Conservation (phyloP, 1,140 invertebrate genomes). For the Streblospio benedicti region DNA sequence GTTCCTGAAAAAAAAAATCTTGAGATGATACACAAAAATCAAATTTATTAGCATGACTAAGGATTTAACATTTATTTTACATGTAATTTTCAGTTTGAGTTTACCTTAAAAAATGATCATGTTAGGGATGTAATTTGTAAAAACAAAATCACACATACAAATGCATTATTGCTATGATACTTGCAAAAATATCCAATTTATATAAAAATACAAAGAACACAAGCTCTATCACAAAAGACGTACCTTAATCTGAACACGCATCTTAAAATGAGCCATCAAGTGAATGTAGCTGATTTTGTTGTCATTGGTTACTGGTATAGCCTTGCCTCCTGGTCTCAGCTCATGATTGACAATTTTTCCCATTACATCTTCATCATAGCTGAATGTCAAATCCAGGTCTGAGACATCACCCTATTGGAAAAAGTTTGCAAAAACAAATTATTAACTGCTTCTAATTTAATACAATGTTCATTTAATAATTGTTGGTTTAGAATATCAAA, state of each 20-base stretch:
- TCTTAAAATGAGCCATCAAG: conserved; percentile 94
- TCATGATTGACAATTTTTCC: conserved; percentile 56
- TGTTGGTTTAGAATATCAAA: too few relatives aligned
- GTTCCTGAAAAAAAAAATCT: too few relatives aligned
- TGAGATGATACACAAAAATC: conserved; percentile 80
- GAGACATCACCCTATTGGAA: conserved; percentile 85
- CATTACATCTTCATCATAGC: conserved; percentile 89
- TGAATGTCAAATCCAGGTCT: conserved; percentile 91
- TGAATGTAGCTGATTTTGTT: conserved; percentile 98
- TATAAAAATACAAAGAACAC: too few relatives aligned
- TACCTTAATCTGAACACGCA: conserved; percentile 80
- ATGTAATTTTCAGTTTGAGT: too few relatives aligned
- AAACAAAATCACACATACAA: too few relatives aligned
- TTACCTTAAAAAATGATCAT: too few relatives aligned
- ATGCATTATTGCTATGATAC: too few relatives aligned
- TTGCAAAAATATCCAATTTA: too few relatives aligned
- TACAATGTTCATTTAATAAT: neutral
- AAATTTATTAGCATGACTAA: neutral
- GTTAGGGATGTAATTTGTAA: too few relatives aligned
- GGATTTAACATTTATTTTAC: neutral
- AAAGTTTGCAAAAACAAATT: conserved; percentile 52
- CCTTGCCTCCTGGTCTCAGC: conserved; percentile 83
- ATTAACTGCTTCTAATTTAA: too few relatives aligned
- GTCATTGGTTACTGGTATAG: conserved; percentile 86
- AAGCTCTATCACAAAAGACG: too few relatives aligned